These are phyloP conservation scores for Anastrepha obliqua DNA, from an alignment of 1,140 invertebrate species.

Conservation along the genomic window DNA sequence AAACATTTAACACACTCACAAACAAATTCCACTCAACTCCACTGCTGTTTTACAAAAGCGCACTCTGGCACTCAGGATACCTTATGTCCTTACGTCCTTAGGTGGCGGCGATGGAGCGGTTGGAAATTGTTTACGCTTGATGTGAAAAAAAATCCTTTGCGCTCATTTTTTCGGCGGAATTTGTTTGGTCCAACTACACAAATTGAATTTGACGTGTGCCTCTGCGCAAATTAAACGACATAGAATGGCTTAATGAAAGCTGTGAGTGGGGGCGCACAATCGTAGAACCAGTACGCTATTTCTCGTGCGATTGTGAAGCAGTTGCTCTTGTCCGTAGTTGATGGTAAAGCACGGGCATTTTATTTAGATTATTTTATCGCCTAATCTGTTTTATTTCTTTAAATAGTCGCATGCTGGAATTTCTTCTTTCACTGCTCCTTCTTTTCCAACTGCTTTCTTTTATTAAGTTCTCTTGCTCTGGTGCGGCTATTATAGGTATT, in stretches of 20 bases:
- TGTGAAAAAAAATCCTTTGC: conserved; percentile 33
- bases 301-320: neutral
- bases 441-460: neutral
- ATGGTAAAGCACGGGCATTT: neutral
- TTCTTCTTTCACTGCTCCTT: neutral
- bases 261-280: neutral
- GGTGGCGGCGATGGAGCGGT: neutral
- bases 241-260: conserved; percentile 31
- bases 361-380: conserved; percentile 41
- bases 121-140: conserved; percentile 36
- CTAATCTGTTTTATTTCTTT: conserved; percentile 47
- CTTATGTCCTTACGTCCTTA: too few relatives aligned
- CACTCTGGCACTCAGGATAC: neutral
- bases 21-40: too few relatives aligned
- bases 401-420: conserved; percentile 4
- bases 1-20: neutral
- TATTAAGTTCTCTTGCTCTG: neutral
- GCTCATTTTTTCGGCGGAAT: neutral
- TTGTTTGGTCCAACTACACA: neutral
- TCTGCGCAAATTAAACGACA: conserved; percentile 41
- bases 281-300: neutral
- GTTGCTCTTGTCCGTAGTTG: neutral
- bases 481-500: neutral
- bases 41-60: too few relatives aligned
- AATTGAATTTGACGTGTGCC: conserved; percentile 51